These are phyloP conservation scores for Melanostigma gelatinosum DNA, from an alignment of 2,113 vertebrate genomes.

Conservation along the genomic window DNA sequence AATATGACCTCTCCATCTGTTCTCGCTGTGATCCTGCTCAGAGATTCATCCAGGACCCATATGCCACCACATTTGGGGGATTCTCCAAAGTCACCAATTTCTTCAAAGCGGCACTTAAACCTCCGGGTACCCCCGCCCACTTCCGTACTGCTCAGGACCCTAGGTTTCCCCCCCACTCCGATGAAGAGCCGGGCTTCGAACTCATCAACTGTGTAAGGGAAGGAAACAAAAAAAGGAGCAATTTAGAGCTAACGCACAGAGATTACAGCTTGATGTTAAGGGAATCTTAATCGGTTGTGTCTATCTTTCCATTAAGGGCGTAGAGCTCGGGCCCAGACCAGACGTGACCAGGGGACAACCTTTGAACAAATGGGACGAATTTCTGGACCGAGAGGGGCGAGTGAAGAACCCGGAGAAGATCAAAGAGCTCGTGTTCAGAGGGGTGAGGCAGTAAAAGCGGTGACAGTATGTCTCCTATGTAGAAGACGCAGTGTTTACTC, in stretches of 20 bases:
- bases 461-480: not conserved
- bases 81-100: slow-evolving; percentile 96
- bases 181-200: slow-evolving; percentile 92
- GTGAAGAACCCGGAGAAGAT: slow-evolving; percentile 82
- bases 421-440: slow-evolving; percentile 88
- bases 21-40: slow-evolving; percentile 54
- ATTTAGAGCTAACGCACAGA: rapidly evolving
- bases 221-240: not conserved
- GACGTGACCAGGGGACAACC: slow-evolving; percentile 82
- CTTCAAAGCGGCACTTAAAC: slow-evolving; percentile 89
- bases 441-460: slow-evolving; percentile 78
- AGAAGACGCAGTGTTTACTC: not conserved
- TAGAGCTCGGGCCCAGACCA: slow-evolving; percentile 87
- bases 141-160: slow-evolving; percentile 44
- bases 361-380: slow-evolving; percentile 85
- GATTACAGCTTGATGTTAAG: too few relatives aligned
- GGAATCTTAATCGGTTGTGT: not conserved
- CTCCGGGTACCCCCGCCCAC: slow-evolving; percentile 80
- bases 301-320: slow-evolving; percentile 71
- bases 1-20: not conserved
- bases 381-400: slow-evolving; percentile 86
- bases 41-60: slow-evolving; percentile 93
- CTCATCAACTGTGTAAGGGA: slow-evolving; percentile 91
- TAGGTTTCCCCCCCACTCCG: slow-evolving; percentile 56
- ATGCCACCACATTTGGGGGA: slow-evolving; percentile 91